These are phyloP conservation scores for Epirrhoe tristata DNA, from an alignment of 2,888 invertebrate genomes.

Conservation along the genomic window DNA sequence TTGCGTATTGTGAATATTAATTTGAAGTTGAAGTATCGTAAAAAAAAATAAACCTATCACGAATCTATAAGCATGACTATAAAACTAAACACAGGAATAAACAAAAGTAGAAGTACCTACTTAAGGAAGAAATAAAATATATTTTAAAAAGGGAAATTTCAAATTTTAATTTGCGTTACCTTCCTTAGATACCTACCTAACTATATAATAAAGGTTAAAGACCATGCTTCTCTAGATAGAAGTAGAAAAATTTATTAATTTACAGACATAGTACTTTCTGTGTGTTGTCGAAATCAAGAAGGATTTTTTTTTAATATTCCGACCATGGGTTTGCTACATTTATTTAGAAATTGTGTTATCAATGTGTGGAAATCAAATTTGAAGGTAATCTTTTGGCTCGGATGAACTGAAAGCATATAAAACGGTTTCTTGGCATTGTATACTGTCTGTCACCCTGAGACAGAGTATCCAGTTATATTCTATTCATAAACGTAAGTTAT, in stretches of 20 bases:
- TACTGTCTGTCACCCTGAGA: constrained; percentile 24
- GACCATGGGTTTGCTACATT: neutral
- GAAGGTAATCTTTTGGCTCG: constrained; percentile 15
- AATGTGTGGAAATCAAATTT: constrained; percentile 1
- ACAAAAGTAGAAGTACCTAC: too few relatives aligned
- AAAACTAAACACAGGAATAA: too few relatives aligned
- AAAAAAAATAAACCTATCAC: constrained; percentile 33
- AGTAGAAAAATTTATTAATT: too few relatives aligned
- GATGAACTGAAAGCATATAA: constrained; percentile 14
- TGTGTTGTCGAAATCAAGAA: too few relatives aligned
- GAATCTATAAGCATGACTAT: constrained; percentile 33
- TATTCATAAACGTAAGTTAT: constrained; percentile 13
- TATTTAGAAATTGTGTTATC: neutral
- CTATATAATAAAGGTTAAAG: too few relatives aligned
- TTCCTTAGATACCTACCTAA: too few relatives aligned
- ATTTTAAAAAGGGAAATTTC: too few relatives aligned
- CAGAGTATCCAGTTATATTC: constrained; percentile 17
- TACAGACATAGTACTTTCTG: too few relatives aligned
- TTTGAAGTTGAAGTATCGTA: constrained; percentile 15
- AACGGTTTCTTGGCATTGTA: constrained; percentile 22
- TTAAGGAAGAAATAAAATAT: too few relatives aligned
- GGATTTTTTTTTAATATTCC: too few relatives aligned
- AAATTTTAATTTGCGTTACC: too few relatives aligned
- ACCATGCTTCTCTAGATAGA: too few relatives aligned
- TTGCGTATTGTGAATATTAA: constrained; percentile 32